These are phyloP conservation scores for Eristalis pertinax DNA, from an alignment of 2,888 invertebrate genomes.

Conservation along the genomic window DNA sequence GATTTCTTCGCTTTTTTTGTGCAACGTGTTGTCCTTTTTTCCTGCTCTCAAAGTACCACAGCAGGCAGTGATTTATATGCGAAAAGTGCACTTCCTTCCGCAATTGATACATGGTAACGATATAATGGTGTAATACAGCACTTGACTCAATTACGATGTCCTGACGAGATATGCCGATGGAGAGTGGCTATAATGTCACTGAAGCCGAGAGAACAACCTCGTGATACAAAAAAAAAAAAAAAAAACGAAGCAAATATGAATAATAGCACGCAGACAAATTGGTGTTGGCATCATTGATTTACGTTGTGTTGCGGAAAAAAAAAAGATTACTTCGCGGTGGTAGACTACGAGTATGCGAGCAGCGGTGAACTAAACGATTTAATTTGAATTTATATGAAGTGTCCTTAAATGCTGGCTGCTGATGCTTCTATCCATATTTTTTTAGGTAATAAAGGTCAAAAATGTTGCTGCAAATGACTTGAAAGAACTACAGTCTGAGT, in stretches of 20 bases:
- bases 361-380: neutral
- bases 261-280: constrained; percentile 55
- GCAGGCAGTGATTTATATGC: constrained; percentile 55
- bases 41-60: constrained; percentile 19
- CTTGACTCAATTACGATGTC: constrained; percentile 65
- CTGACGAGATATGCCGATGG: constrained; percentile 52
- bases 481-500: too few species aligned
- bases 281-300: constrained; percentile 42
- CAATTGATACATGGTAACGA: constrained; percentile 43
- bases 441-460: too few species aligned
- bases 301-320: constrained; percentile 7
- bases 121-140: constrained; percentile 63
- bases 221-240: neutral
- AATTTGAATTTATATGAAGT: neutral
- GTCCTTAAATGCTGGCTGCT: neutral
- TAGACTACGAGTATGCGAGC: neutral
- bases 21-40: constrained; percentile 14
- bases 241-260: constrained; percentile 17
- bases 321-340: neutral
- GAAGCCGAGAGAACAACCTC: constrained; percentile 10
- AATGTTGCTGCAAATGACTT: too few species aligned
- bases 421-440: too few species aligned
- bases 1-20: neutral
- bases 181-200: constrained; percentile 53
- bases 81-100: constrained; percentile 49